Base-by-base conservation (phyloP, 2,888 invertebrate genomes). In the Megastigmus dorsalis region DNA sequence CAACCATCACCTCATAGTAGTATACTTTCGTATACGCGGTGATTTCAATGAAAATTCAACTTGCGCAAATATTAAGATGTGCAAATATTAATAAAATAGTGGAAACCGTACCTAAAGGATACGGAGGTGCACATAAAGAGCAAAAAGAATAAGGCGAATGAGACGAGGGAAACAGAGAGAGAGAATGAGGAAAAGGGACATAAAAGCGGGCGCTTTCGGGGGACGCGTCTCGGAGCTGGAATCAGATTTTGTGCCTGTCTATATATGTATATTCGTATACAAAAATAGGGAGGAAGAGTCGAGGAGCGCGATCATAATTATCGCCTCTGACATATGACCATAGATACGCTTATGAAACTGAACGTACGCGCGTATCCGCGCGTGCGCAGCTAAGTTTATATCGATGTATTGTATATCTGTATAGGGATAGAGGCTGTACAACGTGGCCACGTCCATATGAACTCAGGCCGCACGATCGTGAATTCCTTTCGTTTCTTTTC, bases 251-350 rank as follows among this genome's bases (percentile, higher is more conserved):
- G 73, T n/a, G 41, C 26, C 28, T 13, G 55, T 48, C 6, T n/a
- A 10, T 7, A 10, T 9, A 6, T 26, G 36, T 33, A 1, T 54
- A 13, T 38, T 10, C 2, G 18, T 28, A 33, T 18, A 18, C 18
- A 33, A 15, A 10, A 23, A 43, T 15, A 45, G 18, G 6, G 10
- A 13, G 2, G 62, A 57, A 68, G 50, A 60, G 23, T 43, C 50
- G 52, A 50, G 50, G 33, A 26, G 38, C 60, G 71, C 76, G 52
- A 65, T 71, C 66, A 71, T 75, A 75, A 75, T 75, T 75, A 75
- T 71, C 71, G 66, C n/a, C 60, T 71, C 71, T 75, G 71, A 75
- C 75, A 62, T 75, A 75, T 71, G 70, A 75, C 65, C 62, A 71
- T 54, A 48, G 55, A 70, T 67, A 48, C 45, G 28, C 13, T 38